Evolutionary conservation across 2,113 vertebrate genomes (phyloP), one percentile per base, ranked within the genome.

Genomic region (Tetraodon nigroviridis): DNA sequence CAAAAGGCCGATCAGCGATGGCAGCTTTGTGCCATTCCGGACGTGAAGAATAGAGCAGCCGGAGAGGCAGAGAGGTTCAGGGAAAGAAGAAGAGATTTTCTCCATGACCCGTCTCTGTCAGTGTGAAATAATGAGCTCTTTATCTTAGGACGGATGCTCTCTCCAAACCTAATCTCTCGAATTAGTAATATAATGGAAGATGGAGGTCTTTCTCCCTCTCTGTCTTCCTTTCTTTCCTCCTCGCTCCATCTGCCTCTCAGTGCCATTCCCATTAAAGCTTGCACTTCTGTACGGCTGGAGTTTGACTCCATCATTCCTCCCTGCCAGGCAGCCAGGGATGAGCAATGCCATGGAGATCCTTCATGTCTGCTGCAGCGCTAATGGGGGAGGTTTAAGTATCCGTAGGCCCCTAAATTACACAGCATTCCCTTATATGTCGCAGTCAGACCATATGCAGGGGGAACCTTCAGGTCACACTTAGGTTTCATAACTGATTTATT

Each of bases 121-220:
- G 63, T 15, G 82, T 67, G 71, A 85, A 84, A 87, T 89, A 89
- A 89, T 84, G 83, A 89, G 83, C 51, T 64, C 79, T 87, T 84
- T 87, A 86, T 84, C 75, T 71, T 61, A 77, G 81, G 61, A 73
- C 72, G 72, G 78, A 80, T 83, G 80, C 71, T 75, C 76, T 58
- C 70, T 73, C 76, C 78, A 83, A 79, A 53, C 69, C 63, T 83
- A 77, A 85, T 79, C 73, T 76, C 58, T 74, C 42, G 57, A 83
- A 87, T 88, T 86, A 83, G 82, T 57, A 48, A 70, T 75, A 67
- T 76, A 72, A 72, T 67, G 54, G 74, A 53, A 77, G 78, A 81
- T 75, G 64, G 82, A 84, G 75, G 78, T 80, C 78, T 73, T 60
- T 73, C 66, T 76, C 46, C 51, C 64, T 54, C 55, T 63, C 22